Conservation (phyloP, 2,113 vertebrate species). For the Aldabrachelys gigantea region DNA sequence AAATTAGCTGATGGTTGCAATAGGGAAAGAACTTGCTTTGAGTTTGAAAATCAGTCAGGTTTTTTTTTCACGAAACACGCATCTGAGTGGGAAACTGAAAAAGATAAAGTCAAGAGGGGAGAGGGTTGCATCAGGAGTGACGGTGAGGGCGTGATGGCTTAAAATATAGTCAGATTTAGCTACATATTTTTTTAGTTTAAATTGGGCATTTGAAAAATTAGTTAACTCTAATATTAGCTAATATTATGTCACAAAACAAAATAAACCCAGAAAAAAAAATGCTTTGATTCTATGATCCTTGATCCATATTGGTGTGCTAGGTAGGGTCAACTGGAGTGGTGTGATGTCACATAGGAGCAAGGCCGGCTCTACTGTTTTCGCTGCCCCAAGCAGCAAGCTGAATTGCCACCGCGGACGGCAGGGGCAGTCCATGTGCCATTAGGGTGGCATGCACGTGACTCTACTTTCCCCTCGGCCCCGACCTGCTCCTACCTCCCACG, state of each 20-base stretch:
- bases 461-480: no score
- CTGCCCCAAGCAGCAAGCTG: no score
- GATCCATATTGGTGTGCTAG: background rate
- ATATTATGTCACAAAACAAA: background rate
- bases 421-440: no score
- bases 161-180: slow-evolving; percentile 46
- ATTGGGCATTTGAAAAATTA: slow-evolving; percentile 62
- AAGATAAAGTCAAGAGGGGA: slow-evolving; percentile 57
- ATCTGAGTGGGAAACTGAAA: slow-evolving; percentile 66
- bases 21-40: slow-evolving; percentile 1
- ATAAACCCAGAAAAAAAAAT: background rate
- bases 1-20: slow-evolving; percentile 48
- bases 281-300: background rate
- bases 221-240: slow-evolving; percentile 22
- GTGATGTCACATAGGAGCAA: background rate
- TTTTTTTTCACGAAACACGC: slow-evolving; percentile 58
- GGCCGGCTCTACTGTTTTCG: no score
- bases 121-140: slow-evolving; percentile 21
- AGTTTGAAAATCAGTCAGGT: slow-evolving; percentile 38
- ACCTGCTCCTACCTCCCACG: no score
- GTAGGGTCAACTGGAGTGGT: background rate
- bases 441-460: no score
- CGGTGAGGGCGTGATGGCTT: slow-evolving; percentile 18
- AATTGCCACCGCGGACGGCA: no score
- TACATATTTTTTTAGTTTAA: slow-evolving; percentile 47